These are phyloP conservation scores for Andrena haemorrhoa DNA, from an alignment of 2,888 invertebrate species.

Conservation along the genomic window DNA sequence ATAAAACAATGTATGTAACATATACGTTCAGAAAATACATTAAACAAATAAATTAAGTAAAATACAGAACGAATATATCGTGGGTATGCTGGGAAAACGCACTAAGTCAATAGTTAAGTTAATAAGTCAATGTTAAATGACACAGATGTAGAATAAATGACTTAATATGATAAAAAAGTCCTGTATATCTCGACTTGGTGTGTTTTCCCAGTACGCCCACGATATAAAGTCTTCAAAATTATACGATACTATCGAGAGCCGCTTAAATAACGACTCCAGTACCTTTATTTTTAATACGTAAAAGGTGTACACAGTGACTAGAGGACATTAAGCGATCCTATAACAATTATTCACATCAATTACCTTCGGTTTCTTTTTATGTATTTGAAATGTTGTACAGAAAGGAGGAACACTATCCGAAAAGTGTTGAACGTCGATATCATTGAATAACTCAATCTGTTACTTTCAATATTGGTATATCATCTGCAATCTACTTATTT, in stretches of 20 bases:
- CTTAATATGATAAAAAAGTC: no score
- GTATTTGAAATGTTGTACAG: conserved; percentile 12
- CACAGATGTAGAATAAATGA: no score
- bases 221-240: conserved; percentile 8
- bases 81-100: no score
- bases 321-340: background rate
- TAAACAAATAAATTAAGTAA: conserved; percentile 37
- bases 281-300: conserved; percentile 40
- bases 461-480: conserved; percentile 50
- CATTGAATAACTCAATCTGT: conserved; percentile 36
- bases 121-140: no score
- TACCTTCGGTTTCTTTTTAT: conserved; percentile 12
- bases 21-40: conserved; percentile 22
- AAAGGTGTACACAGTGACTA: conserved; percentile 34
- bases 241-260: conserved; percentile 18
- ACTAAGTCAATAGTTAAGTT: no score
- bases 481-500: conserved; percentile 31
- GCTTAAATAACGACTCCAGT: conserved; percentile 21
- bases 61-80: background rate
- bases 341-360: conserved; percentile 8
- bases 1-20: conserved; percentile 11
- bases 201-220: background rate
- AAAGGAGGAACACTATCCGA: conserved; percentile 40
- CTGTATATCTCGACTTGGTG: no score
- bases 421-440: conserved; percentile 37